Evolutionary conservation across 2,113 vertebrate genomes (phyloP).

Genomic region (Benitochromis conjunctus): DNA sequence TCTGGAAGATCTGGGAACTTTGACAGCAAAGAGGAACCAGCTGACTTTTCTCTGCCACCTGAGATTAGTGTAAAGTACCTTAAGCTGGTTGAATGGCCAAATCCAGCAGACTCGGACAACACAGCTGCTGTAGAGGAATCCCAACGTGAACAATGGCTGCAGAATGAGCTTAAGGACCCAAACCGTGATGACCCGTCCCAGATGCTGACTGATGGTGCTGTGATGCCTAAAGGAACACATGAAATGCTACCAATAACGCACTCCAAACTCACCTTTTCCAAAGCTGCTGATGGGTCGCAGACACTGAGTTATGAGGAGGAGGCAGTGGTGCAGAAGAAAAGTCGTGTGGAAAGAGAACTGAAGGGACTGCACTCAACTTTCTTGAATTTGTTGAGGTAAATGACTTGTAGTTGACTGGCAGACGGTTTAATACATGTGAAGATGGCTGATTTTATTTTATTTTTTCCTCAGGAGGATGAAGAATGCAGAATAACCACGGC

Average conservation of each 20-base stretch:
- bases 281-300: constrained; percentile 30
- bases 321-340: background rate
- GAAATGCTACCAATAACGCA: background rate
- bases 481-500: constrained; percentile 20
- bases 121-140: background rate
- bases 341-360: background rate
- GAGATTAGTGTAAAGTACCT: background rate
- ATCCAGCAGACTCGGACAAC: background rate
- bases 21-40: background rate
- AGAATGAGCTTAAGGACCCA: background rate
- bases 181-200: background rate
- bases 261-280: constrained; percentile 40
- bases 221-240: background rate
- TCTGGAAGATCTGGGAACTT: background rate
- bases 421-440: background rate
- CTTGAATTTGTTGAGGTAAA: constrained; percentile 43
- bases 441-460: background rate
- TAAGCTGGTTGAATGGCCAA: background rate
- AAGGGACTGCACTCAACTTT: constrained; percentile 18
- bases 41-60: background rate
- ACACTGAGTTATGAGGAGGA: constrained; percentile 63
- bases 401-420: background rate
- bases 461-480: constrained; percentile 35
- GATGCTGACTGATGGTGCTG: background rate
- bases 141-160: background rate